These are phyloP conservation scores for Mirza zaza DNA, from an alignment of 2,113 vertebrate species.

Conservation along the genomic window DNA sequence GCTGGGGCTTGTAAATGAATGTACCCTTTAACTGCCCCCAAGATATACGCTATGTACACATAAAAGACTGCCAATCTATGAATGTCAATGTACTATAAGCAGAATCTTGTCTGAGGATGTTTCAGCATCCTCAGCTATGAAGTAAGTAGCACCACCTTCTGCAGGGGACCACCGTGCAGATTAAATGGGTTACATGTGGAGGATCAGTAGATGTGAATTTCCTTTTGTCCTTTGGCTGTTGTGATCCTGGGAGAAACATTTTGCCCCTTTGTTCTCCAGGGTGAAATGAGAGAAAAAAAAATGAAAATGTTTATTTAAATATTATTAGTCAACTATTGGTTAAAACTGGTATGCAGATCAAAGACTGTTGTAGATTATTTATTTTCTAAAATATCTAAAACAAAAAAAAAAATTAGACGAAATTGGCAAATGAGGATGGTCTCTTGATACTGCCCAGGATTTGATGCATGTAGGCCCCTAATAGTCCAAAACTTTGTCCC, in stretches of 20 bases:
- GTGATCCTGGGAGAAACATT: not conserved
- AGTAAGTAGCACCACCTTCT: too few relatives aligned
- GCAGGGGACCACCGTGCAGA: not conserved
- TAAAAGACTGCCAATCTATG: not conserved
- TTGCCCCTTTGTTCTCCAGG: not conserved
- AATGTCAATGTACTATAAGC: not conserved
- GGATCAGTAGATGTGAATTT: not conserved
- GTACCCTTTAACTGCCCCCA: rapidly evolving
- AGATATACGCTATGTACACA: not conserved
- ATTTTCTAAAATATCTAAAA: not conserved
- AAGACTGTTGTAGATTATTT: not conserved
- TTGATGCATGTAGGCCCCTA: not conserved
- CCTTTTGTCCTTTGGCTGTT: not conserved
- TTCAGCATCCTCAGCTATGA: not conserved
- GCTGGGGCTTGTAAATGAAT: not conserved
- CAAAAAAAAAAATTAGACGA: not conserved
- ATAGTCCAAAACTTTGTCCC: not conserved
- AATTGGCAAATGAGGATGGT: not conserved
- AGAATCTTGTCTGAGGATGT: not conserved
- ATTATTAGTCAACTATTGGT: not conserved
- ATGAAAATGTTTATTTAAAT: not conserved
- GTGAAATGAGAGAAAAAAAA: not conserved
- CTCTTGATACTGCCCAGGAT: not conserved
- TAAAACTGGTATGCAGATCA: not conserved
- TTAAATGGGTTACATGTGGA: not conserved